Evolutionary conservation across 2,113 vertebrate species (phyloP).

Genomic region (Uria lomvia): DNA sequence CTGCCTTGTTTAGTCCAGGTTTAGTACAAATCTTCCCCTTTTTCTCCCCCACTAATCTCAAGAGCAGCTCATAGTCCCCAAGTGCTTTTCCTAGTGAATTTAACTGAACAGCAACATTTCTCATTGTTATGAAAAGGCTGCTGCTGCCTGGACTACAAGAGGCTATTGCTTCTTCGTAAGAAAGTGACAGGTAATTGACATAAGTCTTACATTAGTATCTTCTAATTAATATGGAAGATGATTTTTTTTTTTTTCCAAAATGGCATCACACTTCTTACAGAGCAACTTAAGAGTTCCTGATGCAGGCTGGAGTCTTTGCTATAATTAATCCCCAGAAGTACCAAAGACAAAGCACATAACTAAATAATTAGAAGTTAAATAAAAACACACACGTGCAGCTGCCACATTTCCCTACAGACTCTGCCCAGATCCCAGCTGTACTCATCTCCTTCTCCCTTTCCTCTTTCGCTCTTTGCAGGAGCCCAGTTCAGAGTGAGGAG

Average conservation of each 20-base stretch:
- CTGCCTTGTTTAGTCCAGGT: not conserved
- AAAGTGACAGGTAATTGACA: constrained; percentile 43
- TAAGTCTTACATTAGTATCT: constrained; percentile 24
- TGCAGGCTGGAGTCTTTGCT: constrained; percentile 24
- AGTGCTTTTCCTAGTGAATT: not conserved
- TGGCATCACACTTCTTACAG: not conserved
- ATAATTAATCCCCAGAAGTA: constrained; percentile 52
- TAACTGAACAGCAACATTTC: not conserved
- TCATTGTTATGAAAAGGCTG: constrained; percentile 34
- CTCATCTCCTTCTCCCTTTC: not conserved
- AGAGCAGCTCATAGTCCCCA: not conserved
- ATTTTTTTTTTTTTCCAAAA: not conserved
- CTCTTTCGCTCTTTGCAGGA: not conserved
- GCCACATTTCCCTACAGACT: constrained; percentile 7
- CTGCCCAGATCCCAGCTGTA: not conserved
- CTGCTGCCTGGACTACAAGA: constrained; percentile 24
- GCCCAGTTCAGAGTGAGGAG: not conserved
- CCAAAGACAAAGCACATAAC: constrained; percentile 43
- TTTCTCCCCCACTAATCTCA: not conserved
- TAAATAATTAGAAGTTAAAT: constrained; percentile 56
- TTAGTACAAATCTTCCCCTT: not conserved
- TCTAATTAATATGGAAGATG: constrained; percentile 46
- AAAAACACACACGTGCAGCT: constrained; percentile 39
- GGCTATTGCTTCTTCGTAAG: constrained; percentile 9
- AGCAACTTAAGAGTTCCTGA: constrained; percentile 55